Percentiles rank a stretch among this genome's conserved stretches.
Conservation (phyloP, 2,797 vertebrate genomes). For the Catostomus latipinnis region DNA sequence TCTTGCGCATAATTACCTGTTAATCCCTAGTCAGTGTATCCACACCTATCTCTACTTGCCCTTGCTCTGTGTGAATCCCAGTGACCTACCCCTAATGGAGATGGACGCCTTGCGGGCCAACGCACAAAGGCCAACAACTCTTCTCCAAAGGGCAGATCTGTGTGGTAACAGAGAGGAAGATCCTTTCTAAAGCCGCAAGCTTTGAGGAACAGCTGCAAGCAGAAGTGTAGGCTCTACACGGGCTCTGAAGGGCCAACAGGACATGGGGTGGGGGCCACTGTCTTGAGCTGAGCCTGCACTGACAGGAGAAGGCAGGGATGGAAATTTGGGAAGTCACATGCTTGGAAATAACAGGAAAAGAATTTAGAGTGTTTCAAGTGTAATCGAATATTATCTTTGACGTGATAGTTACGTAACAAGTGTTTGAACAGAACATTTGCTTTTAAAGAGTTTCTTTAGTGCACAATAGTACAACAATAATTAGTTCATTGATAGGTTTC, state of each 20-base stretch:
- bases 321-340: conserved; percentile 34
- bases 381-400: conserved; percentile 8
- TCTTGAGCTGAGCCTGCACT: conserved; percentile 29
- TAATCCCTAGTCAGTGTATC: conserved; percentile 33
- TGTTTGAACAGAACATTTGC: neutral
- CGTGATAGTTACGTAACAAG: neutral
- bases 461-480: neutral
- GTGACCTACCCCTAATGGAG: conserved; percentile 66
- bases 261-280: neutral
- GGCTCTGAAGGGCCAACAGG: neutral
- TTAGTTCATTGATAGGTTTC: too few species aligned
- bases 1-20: conserved; percentile 36
- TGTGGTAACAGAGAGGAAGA: conserved; percentile 73
- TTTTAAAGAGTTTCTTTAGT: neutral
- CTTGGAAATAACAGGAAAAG: conserved; percentile 19
- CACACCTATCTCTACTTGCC: conserved; percentile 41
- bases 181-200: conserved; percentile 73
- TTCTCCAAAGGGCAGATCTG: conserved; percentile 67
- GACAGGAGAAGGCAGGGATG: conserved; percentile 24
- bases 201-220: conserved; percentile 74
- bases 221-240: conserved; percentile 24
- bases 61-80: conserved; percentile 64
- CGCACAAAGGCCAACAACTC: conserved; percentile 53
- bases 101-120: conserved; percentile 48
- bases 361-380: conserved; percentile 9